phyloP scores from a whole-genome alignment of 2,113 vertebrate genomes.

The Rattus norvegicus region GRCr8 NC_086021.1:74742501-74743000 shows the following conservation, averaged over 20 bases:
- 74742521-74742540: background rate
- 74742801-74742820: background rate
- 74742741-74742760: background rate
- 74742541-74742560: background rate
- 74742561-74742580: background rate
- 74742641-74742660: background rate
- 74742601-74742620: background rate
- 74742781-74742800: background rate
- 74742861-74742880: background rate
- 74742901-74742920: background rate
- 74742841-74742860: background rate
- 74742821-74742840: too few relatives aligned
- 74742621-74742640: background rate
- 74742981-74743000: background rate
- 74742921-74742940: background rate
- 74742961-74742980: background rate
- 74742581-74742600: background rate
- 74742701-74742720: background rate
- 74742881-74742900: background rate
- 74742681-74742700: slow-evolving; percentile 1
- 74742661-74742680: background rate
- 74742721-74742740: background rate
- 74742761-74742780: background rate
- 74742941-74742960: too few relatives aligned
- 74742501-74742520: background rate